Evolutionary conservation across 2,113 vertebrate genomes (phyloP).

Genomic region (Chaetops frenatus): DNA sequence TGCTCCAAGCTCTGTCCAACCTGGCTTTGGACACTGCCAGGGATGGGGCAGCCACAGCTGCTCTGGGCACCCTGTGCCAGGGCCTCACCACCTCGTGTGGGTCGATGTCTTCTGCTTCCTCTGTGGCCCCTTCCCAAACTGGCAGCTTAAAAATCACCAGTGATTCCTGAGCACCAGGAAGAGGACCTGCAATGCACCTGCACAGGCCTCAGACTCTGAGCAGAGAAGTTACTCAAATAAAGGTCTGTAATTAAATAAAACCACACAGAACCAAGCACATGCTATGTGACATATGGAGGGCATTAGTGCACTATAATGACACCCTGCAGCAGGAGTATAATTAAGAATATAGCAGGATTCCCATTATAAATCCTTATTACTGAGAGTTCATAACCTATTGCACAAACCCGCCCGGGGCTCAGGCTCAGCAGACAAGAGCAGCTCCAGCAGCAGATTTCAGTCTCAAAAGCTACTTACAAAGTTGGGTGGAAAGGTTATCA

Average conservation of each 20-base stretch:
- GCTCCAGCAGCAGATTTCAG: background rate
- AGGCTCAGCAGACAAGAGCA: background rate
- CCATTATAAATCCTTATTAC: constrained; percentile 32
- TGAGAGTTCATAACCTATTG: constrained; percentile 1
- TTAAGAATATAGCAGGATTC: constrained; percentile 24
- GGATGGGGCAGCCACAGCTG: background rate
- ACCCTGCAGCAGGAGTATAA: background rate
- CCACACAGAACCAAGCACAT: background rate
- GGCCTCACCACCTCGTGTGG: fast-evolving
- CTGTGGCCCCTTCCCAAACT: background rate
- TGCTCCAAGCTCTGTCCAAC: background rate
- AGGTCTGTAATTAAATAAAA: background rate
- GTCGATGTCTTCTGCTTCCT: background rate
- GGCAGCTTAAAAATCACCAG: background rate
- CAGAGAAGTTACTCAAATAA: background rate
- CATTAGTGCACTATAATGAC: background rate
- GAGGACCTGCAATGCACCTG: background rate
- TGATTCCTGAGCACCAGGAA: background rate
- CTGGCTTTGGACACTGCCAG: background rate
- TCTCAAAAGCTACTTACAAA: background rate
- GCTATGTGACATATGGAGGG: background rate
- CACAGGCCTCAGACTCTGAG: background rate
- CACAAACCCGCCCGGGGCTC: background rate
- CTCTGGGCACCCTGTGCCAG: background rate
- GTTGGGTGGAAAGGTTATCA: background rate